Evolutionary conservation across 2,113 vertebrate species (phyloP), one percentile per base, ranked within the genome.

Genomic region (Entelurus aequoreus): DNA sequence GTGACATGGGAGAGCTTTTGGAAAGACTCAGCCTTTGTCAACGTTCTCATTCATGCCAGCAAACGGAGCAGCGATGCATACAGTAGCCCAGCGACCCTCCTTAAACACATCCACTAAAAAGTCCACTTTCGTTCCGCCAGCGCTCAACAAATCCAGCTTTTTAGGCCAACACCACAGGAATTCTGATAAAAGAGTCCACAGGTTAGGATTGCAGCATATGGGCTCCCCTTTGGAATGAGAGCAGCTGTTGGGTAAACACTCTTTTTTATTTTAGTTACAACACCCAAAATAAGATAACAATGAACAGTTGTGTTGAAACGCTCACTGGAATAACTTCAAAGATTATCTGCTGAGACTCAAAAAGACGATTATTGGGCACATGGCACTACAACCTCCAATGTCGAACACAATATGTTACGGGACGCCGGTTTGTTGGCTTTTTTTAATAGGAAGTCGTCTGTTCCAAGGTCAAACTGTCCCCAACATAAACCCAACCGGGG

Each of bases 221-320:
- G 42, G 42, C 42, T 4, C 11, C 3, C 60, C 50, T 66, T 66
- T 64, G 63, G 42, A 69, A 47, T 28, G 0, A 12, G 4, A 58
- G 44, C 52, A 54, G 46, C 21, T 21, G 35, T 16, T 62, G 60
- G 46, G 61, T 64, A 64, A 84, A 65, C 57, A 62, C 28, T 49
- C n/a, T 48, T 42, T 28, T 28, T 42, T 28, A 28, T 48, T 52
- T 66, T 16, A 56, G 5, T 44, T 15, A 5, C 12, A 42, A 47
- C 21, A 28, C 28, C 42, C 19, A 36, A 62, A 69, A 47, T 48
- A 68, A 54, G 7, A 51, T 50, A 48, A 56, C 36, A 42, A 50
- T 49, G 48, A 15, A 10, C 11, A 46, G 42, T 46, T 11, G 2
- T 46, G 42, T 11, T 46, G 10, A 46, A 46, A 46, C 5, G 42